phyloP scores from a whole-genome alignment of 2,113 vertebrate genomes.

The Fulica atra region DNA sequence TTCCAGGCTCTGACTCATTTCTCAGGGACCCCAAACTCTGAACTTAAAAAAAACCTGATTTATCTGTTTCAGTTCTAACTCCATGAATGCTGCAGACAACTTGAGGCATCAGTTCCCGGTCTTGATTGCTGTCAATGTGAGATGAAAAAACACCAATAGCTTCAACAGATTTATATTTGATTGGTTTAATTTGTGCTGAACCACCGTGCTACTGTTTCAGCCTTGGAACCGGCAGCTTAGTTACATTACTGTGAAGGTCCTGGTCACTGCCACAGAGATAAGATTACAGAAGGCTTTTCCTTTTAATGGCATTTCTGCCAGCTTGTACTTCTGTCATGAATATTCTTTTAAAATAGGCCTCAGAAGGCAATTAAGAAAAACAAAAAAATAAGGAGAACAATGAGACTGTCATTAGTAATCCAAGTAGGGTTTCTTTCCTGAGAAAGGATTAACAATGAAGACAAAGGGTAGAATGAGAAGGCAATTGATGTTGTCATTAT shows the following conservation, averaged over 20 bases:
- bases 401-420: slow-evolving; percentile 57
- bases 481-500: slow-evolving; percentile 63
- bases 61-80: not conserved
- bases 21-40: not conserved
- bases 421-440: slow-evolving; percentile 54
- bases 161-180: not conserved
- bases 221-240: not conserved
- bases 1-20: not conserved
- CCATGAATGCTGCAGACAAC: not conserved
- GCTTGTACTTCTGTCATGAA: slow-evolving; percentile 39
- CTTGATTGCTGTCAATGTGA: not conserved
- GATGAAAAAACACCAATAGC: not conserved
- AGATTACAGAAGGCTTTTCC: slow-evolving; percentile 30
- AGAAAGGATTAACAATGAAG: slow-evolving; percentile 61
- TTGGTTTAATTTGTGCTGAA: slow-evolving; percentile 6
- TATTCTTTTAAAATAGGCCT: slow-evolving; percentile 50
- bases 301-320: slow-evolving; percentile 32
- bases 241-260: not conserved
- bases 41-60: not conserved
- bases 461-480: slow-evolving; percentile 61
- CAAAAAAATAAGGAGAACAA: slow-evolving; percentile 57
- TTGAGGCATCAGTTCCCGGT: not conserved
- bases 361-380: slow-evolving; percentile 51
- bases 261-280: not conserved
- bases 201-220: not conserved